Evolutionary conservation across 2,888 invertebrate genomes (phyloP), one percentile per base, ranked within the genome.

Genomic region (Terebella lapidaria): DNA sequence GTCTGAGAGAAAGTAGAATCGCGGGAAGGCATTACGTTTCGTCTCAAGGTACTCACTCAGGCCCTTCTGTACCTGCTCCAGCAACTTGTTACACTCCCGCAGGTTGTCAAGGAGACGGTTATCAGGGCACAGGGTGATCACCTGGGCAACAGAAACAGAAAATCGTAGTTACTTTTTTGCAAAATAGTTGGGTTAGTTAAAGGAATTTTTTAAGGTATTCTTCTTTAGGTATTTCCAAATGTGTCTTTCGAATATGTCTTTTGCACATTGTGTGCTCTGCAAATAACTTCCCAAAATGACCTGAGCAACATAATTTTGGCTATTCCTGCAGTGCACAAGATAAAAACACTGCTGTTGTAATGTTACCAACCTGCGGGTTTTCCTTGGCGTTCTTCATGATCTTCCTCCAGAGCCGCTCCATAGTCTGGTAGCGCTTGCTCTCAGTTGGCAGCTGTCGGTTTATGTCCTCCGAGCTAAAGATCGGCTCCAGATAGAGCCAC

Each of bases 381-480:
- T 88, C 87, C 28, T 82, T 79, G 0, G 89, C 89, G 2, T 85
- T 81, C 64, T 87, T 84, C 88, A 90, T 81, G 61, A 81, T 72
- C 69, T 81, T 81, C 56, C 79, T 71, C 81, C 81, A 81, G 64
- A 80, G 74, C 51, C 81, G 67, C 67, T 81, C 80, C 79, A 81
- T 81, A 28, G 81, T 81, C 66, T 80, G 78, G 64, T 80, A 81
- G 4, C 81, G 65, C 67, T 81, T 81, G 60, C 79, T 77, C 67
- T 81, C 81, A 49, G 78, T 77, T 0, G 81, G 81, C 46, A 81
- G 70, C 67, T 81, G 81, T 45, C 79, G 64, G 64, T 78, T 79
- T 70, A 81, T 81, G 71, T 81, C 81, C 57, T 81, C 81, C 1
- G 80, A 81, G 85, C 53, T 77, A 71, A 81, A 81, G 67, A 81